Percentiles rank a stretch among this genome's conserved stretches.
phyloP scores from a whole-genome alignment of 2,113 vertebrate species.

The Crotalus tigris region DNA sequence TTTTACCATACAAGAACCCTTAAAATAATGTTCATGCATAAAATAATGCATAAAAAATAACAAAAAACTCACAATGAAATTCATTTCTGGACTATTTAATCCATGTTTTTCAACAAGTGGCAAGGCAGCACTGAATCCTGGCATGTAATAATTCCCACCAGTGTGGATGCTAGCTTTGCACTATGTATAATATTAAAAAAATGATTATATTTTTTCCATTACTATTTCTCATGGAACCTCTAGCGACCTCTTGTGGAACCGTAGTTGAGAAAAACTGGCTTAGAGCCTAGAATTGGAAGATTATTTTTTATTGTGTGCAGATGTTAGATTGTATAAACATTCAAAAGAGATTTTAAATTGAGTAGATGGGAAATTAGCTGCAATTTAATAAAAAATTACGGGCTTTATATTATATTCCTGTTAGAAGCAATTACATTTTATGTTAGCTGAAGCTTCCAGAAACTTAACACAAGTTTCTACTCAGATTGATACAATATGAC shows the following conservation, averaged over 20 bases:
- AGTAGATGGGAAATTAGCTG: not conserved
- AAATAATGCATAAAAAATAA: not conserved
- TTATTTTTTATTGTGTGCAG: not conserved
- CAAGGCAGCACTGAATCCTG: not conserved
- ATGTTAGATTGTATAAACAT: not conserved
- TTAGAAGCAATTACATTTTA: not conserved
- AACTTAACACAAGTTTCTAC: not conserved
- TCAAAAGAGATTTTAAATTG: not conserved
- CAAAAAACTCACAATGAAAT: not conserved
- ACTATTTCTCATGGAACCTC: not conserved
- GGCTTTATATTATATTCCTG: not conserved
- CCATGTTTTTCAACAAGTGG: not conserved
- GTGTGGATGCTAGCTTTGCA: not conserved
- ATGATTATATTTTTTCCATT: not conserved
- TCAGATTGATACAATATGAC: not conserved
- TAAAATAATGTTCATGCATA: not conserved
- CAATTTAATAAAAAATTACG: not conserved
- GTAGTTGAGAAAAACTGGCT: not conserved
- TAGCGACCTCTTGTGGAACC: not conserved
- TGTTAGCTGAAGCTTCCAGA: not conserved
- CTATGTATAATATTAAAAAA: not conserved
- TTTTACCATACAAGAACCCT: not conserved
- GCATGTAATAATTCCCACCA: not conserved
- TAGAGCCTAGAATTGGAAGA: not conserved
- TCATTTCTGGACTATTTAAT: not conserved